Conservation (phyloP, 2,888 invertebrate species). For the Galerucella nymphaeae region DNA sequence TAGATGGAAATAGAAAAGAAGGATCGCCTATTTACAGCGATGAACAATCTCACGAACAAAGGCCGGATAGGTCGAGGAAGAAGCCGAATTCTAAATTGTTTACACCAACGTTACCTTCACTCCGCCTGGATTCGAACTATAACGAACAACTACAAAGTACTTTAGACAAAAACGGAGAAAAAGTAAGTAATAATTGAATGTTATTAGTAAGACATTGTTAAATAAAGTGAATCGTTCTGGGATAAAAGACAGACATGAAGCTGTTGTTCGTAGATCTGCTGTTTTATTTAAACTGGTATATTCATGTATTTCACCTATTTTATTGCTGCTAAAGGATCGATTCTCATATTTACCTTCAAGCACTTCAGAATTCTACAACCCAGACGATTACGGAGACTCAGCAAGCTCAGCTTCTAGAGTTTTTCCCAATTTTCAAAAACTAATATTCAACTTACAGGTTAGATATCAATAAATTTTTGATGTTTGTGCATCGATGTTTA, state of each 20-base stretch:
- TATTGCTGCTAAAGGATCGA: conserved; percentile 57
- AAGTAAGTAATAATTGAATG: conserved; percentile 40
- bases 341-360: conserved; percentile 60
- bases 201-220: not conserved
- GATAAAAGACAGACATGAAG: too few relatives aligned
- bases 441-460: conserved; percentile 80
- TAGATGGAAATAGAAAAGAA: conserved; percentile 62
- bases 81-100: conserved; percentile 56
- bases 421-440: conserved; percentile 76
- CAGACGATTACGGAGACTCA: conserved; percentile 61
- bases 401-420: conserved; percentile 68
- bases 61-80: conserved; percentile 66
- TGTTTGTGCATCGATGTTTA: conserved; percentile 4
- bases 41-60: conserved; percentile 75
- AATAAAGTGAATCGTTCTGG: too few relatives aligned
- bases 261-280: too few relatives aligned
- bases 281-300: not conserved
- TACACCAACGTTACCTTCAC: conserved; percentile 59
- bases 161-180: conserved; percentile 46
- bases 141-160: conserved; percentile 55
- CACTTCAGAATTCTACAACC: conserved; percentile 59
- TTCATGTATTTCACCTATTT: not conserved
- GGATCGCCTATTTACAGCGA: conserved; percentile 65
- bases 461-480: conserved; percentile 58
- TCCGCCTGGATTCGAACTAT: conserved; percentile 52